Base-by-base conservation (phyloP, 2,888 invertebrate genomes). In the Lepidochitona cinerea region DNA sequence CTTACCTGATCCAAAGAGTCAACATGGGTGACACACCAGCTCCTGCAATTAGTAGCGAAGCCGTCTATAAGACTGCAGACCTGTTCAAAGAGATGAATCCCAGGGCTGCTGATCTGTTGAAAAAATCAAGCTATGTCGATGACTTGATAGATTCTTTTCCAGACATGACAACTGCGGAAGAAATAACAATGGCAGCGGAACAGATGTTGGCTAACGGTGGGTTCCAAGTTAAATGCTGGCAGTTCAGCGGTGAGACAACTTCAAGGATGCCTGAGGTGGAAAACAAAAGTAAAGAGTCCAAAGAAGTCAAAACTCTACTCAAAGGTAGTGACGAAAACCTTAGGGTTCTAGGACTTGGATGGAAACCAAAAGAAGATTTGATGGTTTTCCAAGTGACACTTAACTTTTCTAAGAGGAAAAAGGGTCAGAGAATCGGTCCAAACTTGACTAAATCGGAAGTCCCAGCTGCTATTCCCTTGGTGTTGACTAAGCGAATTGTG, bases 101-200 rank as follows among this genome's bases (percentile, higher is more conserved):
- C 18, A 18, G 37, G 37, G 70, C 70, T 0, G 70, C 70, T 54
- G 54, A 59, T 18, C 33, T 70, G 5, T 35, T 70, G 0, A 70
- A 54, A 35, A 54, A 70, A n/a, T 70, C 70, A 12, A 54, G 54
- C 37, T 70, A 70, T 7, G 70, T 70, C 7, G 54, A 70, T 54
- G 70, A 70, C 29, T 23, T 54, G 7, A 23, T 70, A 7, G 59
- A 70, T 23, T 54, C 54, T 4, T 53, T 70, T 12, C 0, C 18
- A 35, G 35, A 12, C 3, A 29, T n/a, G 9, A 7, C 70, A 49
- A 36, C 53, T 18, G 53, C 70, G 5, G n/a, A 35, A 33, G 6
- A 54, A 3, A 29, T 70, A 14, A 54, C 70, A 33, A 5, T 29
- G 26, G 69, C 41, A n/a, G 37, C 59, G 32, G 68, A 68, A 32